Evolutionary conservation across 1,140 invertebrate genomes (phyloP).

Genomic region (Calephelis nemesis): DNA sequence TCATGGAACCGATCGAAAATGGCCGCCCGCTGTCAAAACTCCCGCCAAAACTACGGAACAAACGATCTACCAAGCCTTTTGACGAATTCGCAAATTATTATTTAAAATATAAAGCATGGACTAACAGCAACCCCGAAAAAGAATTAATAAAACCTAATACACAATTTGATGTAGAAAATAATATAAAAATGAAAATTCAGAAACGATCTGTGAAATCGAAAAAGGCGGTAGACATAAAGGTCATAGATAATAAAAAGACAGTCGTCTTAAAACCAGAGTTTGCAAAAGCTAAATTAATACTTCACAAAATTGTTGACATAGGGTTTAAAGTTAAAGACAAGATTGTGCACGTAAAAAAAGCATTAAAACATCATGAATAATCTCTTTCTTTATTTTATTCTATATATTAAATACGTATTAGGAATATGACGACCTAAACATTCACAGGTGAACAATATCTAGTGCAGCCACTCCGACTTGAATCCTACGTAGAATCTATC

Average conservation of each 20-base stretch:
- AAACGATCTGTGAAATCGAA: constrained; percentile 34
- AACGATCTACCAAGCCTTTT: constrained; percentile 42
- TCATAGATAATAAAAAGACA: constrained; percentile 3
- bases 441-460: no score
- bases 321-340: constrained; percentile 4
- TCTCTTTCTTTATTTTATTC: no score
- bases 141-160: constrained; percentile 16
- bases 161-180: constrained; percentile 41
- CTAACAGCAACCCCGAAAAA: constrained; percentile 31
- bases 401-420: no score
- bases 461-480: no score
- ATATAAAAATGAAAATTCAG: constrained; percentile 34
- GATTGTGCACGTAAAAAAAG: constrained; percentile 1
- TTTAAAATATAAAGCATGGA: constrained; percentile 58
- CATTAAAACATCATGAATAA: neutral
- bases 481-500: no score
- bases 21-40: constrained; percentile 19
- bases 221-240: constrained; percentile 24
- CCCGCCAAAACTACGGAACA: constrained; percentile 29
- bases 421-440: no score
- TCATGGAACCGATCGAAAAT: constrained; percentile 38
- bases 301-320: constrained; percentile 7
- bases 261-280: neutral
- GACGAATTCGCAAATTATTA: constrained; percentile 51
- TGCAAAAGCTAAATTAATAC: constrained; percentile 2